Percentiles rank a stretch among this genome's conserved stretches.
Conservation (phyloP, 2,888 invertebrate genomes). For the Sceliomorpha sp. region DNA sequence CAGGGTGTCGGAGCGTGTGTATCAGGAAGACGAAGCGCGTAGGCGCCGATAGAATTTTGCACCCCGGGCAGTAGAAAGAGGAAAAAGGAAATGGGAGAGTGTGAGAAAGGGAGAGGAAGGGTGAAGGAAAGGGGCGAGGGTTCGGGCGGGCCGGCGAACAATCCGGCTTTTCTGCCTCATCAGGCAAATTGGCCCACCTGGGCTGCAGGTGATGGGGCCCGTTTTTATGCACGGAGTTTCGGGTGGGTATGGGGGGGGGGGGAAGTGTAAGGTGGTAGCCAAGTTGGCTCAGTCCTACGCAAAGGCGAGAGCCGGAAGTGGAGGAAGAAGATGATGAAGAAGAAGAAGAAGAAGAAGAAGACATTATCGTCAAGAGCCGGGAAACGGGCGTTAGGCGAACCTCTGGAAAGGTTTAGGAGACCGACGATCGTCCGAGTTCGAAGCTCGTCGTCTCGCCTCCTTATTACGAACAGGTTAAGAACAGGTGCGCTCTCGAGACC, state of each 20-base stretch:
- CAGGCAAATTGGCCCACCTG: conserved; percentile 48
- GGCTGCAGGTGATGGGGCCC: conserved; percentile 18
- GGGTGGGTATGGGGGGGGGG: too few relatives aligned
- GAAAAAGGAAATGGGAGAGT: conserved; percentile 5
- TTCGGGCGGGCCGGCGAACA: conserved; percentile 38
- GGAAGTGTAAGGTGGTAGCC: too few relatives aligned
- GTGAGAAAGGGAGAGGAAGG: too few relatives aligned
- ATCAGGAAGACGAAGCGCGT: conserved; percentile 26
- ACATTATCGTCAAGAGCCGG: conserved; percentile 21
- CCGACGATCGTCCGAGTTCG: too few relatives aligned
- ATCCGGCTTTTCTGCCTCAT: conserved; percentile 50
- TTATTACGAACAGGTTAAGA: conserved; percentile 26
- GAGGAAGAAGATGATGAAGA: too few relatives aligned
- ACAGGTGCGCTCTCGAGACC: conserved; percentile 28
- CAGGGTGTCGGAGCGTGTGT: conserved; percentile 13
- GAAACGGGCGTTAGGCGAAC: conserved; percentile 19
- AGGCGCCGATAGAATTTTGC: conserved; percentile 34
- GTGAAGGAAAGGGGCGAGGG: conserved; percentile 26
- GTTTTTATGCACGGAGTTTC: too few relatives aligned
- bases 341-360: too few relatives aligned
- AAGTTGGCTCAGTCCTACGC: too few relatives aligned
- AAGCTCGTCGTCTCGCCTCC: too few relatives aligned
- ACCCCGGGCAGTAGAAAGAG: conserved; percentile 23
- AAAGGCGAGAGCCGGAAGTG: too few relatives aligned
- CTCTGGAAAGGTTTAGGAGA: conserved; percentile 28